A percentile compares a stretch with the other conserved stretches of the same genome.
These are phyloP conservation scores for Minunthozetes semirufus DNA, from an alignment of 2,888 invertebrate species.

Conservation along the genomic window DNA sequence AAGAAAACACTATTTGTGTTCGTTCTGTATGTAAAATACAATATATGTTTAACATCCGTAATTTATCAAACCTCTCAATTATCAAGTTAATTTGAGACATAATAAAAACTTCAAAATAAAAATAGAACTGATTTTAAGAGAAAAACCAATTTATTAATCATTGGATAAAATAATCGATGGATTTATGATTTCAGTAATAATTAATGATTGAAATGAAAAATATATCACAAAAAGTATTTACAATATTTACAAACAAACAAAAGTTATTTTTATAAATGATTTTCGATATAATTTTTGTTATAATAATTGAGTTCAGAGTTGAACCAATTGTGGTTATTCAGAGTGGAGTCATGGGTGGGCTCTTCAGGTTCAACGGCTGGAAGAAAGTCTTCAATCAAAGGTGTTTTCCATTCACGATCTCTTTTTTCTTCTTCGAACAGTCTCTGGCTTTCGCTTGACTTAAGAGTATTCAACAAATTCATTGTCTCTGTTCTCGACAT, in stretches of 20 bases:
- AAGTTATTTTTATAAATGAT: neutral
- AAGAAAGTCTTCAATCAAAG: neutral
- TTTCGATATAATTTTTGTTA: neutral
- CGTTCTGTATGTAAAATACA: too few relatives aligned
- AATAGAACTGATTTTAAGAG: too few relatives aligned
- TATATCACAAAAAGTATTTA: neutral
- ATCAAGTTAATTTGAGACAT: too few relatives aligned
- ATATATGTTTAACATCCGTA: too few relatives aligned
- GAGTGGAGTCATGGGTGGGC: neutral
- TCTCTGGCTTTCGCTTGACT: neutral
- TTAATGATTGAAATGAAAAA: too few relatives aligned
- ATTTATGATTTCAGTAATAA: too few relatives aligned
- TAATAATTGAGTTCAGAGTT: conserved; percentile 19
- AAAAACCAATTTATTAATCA: too few relatives aligned
- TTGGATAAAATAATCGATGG: too few relatives aligned
- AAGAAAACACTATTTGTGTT: too few relatives aligned
- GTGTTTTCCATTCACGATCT: neutral
- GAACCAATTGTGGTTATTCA: neutral
- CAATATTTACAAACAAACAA: neutral
- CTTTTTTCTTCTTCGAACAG: neutral
- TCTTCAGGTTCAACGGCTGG: neutral
- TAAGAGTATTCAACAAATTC: neutral
- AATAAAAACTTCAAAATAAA: too few relatives aligned
- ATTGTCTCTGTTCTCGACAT: neutral
- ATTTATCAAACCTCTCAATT: too few relatives aligned